Base-by-base conservation (phyloP, 2,888 invertebrate genomes). In the Glomeris marginata region DNA sequence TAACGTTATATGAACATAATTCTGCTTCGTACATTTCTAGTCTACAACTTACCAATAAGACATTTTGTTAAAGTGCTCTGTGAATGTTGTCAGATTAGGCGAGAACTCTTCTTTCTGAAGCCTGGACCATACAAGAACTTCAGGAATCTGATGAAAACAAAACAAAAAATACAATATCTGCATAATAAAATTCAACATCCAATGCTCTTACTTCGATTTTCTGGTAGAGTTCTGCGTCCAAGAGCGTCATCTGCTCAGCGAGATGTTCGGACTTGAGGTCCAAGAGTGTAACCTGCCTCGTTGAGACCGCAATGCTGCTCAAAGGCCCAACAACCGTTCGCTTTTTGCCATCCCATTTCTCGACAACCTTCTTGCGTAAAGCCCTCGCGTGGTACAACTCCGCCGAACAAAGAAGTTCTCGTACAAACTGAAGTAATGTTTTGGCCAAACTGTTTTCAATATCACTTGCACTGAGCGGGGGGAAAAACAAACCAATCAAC, bases 31-130 rank as follows among this genome's bases (percentile, higher is more conserved):
- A 42, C 6, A 21, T 21, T 20, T 20, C 18, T 21, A 18, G 21
- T n/a, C n/a, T 20, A 42, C 5, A 13, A 58, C 68, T 63, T 64
- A 77, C 95, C 95, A 95, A 64, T 87, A 95, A 52, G 94, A 94
- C 90, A 95, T 92, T 72, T 97, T 95, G 67, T 98, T 98, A 69
- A 98, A 98, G 70, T 98, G 97, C 66, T 95, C 94, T 0, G 98
- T 98, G 66, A 98, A 98, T 58, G 84, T 74, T 34, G 92, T 94
- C 51, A 98, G 75, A 69, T 98, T 97, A 2, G 95, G 95, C 64
- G 94, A 92, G 59, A 85, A 77, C 65, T 95, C 94, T 68, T 97
- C 97, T 57, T 87, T 88, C 69, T 97, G 97, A 66, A 97, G 92
- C 62, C 90, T 83, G 36, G 95, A 90, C 94, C 95, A 98, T 59